These are phyloP conservation scores for Cosmia trapezina DNA, from an alignment of 2,888 invertebrate genomes.

Conservation along the genomic window DNA sequence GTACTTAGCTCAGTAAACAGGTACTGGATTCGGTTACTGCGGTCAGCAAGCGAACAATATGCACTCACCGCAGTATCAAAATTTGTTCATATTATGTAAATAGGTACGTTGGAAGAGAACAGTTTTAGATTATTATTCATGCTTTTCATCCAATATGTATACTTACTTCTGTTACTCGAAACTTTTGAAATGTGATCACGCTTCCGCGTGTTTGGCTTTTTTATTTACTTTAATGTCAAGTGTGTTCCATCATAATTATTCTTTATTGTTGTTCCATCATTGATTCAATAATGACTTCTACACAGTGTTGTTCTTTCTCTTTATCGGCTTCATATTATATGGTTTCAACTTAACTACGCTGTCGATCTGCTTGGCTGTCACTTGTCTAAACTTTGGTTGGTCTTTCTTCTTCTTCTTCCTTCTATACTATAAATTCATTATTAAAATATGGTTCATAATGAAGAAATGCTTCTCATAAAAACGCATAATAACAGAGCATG, in stretches of 20 bases:
- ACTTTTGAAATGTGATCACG: conserved; percentile 21
- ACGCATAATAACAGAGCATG: not conserved
- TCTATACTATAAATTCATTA: not conserved
- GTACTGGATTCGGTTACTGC: conserved; percentile 64
- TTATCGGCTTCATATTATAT: not conserved
- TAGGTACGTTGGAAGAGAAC: conserved; percentile 26
- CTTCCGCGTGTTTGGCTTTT: conserved; percentile 1
- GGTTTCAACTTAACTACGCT: not conserved
- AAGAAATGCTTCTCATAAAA: not conserved
- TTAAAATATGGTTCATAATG: not conserved
- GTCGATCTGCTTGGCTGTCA: not conserved
- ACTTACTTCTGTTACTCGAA: conserved; percentile 14
- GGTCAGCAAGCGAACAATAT: conserved; percentile 66
- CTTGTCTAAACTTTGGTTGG: not conserved
- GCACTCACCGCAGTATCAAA: conserved; percentile 55
- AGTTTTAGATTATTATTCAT: conserved; percentile 26
- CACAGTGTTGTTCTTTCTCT: not conserved
- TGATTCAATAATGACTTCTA: not conserved
- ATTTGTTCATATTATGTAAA: conserved; percentile 40
- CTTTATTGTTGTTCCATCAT: conserved; percentile 1
- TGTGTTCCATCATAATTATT: not conserved
- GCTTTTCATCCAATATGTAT: not conserved
- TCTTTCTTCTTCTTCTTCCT: not conserved
- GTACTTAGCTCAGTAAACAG: conserved; percentile 47
- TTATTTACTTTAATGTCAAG: conserved; percentile 1